phyloP scores from a whole-genome alignment of 2,888 invertebrate genomes.

The Thymelicus acteon region DNA sequence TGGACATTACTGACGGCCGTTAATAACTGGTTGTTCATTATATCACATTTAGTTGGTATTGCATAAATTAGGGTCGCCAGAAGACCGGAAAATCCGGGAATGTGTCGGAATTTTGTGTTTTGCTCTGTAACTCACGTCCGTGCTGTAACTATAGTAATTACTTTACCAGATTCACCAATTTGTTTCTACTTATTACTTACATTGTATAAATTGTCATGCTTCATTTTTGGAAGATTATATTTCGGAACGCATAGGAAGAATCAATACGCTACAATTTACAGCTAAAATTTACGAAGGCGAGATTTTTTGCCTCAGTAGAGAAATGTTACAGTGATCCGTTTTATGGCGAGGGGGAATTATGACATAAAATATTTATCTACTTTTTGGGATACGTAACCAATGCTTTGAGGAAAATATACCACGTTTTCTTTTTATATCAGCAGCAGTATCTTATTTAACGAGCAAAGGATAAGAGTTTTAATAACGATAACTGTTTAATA shows the following conservation, averaged over 20 bases:
- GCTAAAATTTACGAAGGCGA: conserved; percentile 1
- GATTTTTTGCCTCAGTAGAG: conserved; percentile 38
- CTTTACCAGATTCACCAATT: too few species aligned
- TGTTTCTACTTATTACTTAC: too few species aligned
- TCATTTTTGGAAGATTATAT: too few species aligned
- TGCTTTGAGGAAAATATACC: conserved; percentile 70
- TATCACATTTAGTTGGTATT: too few species aligned
- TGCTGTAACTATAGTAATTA: too few species aligned
- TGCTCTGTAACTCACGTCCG: too few species aligned
- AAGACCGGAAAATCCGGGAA: too few species aligned
- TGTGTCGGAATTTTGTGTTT: too few species aligned
- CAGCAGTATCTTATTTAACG: background rate
- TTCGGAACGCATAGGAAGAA: background rate
- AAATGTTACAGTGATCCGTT: conserved; percentile 55
- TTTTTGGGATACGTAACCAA: conserved; percentile 66
- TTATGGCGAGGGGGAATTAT: conserved; percentile 76
- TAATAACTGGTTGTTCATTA: background rate
- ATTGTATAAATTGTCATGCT: too few species aligned
- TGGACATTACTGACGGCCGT: background rate
- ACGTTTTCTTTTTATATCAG: conserved; percentile 65
- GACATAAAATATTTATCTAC: conserved; percentile 78
- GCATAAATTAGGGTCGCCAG: too few species aligned
- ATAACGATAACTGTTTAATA: background rate
- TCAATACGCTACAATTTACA: conserved; percentile 1
- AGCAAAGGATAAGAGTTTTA: background rate